Conservation (phyloP, 2,888 invertebrate genomes). For the Rhyacophila evoluta region DNA sequence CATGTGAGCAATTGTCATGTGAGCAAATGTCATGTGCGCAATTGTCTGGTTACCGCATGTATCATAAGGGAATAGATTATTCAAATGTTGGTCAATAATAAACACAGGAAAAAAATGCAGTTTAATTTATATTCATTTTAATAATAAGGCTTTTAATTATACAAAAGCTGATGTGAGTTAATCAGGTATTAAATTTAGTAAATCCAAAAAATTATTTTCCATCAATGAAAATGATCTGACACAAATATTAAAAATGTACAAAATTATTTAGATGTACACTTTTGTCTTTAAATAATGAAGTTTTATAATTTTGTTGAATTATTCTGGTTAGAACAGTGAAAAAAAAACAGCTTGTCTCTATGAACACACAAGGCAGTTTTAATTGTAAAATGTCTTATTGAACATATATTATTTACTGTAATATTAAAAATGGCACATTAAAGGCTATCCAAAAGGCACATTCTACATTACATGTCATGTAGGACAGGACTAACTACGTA, state of each 20-base stretch:
- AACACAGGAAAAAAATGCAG: neutral
- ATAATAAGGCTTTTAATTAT: neutral
- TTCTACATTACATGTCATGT: neutral
- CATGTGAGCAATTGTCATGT: neutral
- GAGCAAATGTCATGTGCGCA: no score
- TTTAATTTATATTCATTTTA: constrained; percentile 19
- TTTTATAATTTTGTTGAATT: neutral
- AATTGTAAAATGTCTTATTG: constrained; percentile 12
- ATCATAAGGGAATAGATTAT: neutral
- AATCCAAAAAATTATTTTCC: neutral
- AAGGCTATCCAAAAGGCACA: constrained; percentile 30
- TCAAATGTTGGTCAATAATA: neutral
- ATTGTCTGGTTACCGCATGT: no score
- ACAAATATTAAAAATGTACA: constrained; percentile 2
- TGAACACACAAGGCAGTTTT: constrained; percentile 19
- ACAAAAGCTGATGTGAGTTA: neutral
- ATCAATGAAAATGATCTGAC: neutral
- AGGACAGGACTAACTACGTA: neutral
- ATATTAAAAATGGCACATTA: constrained; percentile 31
- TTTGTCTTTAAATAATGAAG: neutral
- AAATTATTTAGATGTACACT: neutral
- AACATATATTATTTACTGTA: neutral
- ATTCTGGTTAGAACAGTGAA: neutral
- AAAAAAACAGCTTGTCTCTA: neutral
- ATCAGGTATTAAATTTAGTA: neutral